Evolutionary conservation across 2,113 vertebrate species (phyloP).

Genomic region (Ctenomys sociabilis): DNA sequence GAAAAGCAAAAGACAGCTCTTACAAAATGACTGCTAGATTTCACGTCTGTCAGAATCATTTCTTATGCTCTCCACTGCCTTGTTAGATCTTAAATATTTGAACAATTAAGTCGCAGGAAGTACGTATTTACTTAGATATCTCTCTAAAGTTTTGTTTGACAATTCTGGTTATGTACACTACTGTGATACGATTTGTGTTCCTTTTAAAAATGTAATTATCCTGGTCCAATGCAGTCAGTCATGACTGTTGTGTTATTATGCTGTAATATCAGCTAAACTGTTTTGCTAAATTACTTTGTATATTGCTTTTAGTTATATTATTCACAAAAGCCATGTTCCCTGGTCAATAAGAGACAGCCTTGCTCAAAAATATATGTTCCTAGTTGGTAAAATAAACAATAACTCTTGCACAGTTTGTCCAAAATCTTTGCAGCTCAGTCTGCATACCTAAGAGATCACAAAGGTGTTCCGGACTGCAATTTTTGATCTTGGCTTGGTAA

Average conservation of each 20-base stretch:
- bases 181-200: not conserved
- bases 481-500: not conserved
- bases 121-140: not conserved
- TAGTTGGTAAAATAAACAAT: not conserved
- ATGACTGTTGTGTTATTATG: not conserved
- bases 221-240: not conserved
- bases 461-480: not conserved
- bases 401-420: not conserved
- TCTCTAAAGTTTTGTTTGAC: not conserved
- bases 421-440: not conserved
- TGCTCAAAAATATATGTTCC: not conserved
- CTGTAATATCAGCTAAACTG: not conserved
- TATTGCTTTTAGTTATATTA: not conserved
- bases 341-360: not conserved
- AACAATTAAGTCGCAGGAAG: not conserved
- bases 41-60: not conserved
- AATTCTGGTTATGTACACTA: not conserved
- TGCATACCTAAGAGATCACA: not conserved
- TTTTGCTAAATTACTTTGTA: not conserved
- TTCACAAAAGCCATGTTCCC: not conserved
- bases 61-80: not conserved
- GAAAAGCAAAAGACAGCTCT: slow-evolving; percentile 40
- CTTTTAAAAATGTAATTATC: not conserved
- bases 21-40: not conserved
- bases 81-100: not conserved